Evolutionary conservation across 2,888 invertebrate species (phyloP).

Genomic region (Erebia epiphron): DNA sequence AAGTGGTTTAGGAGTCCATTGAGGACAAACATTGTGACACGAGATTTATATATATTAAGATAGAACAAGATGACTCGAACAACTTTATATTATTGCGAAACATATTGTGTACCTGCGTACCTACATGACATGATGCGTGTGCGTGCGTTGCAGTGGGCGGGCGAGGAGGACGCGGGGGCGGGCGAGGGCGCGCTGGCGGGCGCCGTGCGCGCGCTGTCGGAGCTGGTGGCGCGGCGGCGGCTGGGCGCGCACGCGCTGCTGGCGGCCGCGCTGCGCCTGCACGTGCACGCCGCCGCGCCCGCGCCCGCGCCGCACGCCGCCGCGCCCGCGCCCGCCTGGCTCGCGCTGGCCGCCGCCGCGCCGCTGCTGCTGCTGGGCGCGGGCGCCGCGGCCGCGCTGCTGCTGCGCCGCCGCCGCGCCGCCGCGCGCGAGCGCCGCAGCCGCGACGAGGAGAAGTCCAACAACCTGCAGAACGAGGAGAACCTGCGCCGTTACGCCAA

Average conservation of each 20-base stretch:
- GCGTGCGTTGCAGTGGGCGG: constrained; percentile 61
- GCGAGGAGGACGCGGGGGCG: constrained; percentile 63
- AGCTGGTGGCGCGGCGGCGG: constrained; percentile 68
- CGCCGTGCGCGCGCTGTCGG: constrained; percentile 67
- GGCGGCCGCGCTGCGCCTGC: constrained; percentile 68
- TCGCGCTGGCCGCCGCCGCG: constrained; percentile 46
- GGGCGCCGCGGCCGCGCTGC: constrained; percentile 54
- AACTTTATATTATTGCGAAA: too few species aligned
- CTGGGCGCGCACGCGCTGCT: constrained; percentile 68
- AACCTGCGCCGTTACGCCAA: constrained; percentile 92
- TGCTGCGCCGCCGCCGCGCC: constrained; percentile 69
- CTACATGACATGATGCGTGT: not conserved
- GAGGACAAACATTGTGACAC: too few species aligned
- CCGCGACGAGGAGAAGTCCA: constrained; percentile 94
- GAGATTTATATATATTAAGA: too few species aligned
- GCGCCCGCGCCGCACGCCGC: constrained; percentile 82
- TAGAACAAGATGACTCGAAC: too few species aligned
- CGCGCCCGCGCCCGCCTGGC: constrained; percentile 56
- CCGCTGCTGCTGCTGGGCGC: constrained; percentile 46
- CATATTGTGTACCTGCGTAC: too few species aligned
- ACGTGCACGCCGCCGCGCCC: constrained; percentile 51
- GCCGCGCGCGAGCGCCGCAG: constrained; percentile 82
- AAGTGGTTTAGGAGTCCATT: too few species aligned
- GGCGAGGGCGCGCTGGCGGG: constrained; percentile 56
- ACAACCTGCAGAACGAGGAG: constrained; percentile 95